These are phyloP conservation scores for Engraulis encrasicolus DNA, from an alignment of 2,113 vertebrate species.

Conservation along the genomic window DNA sequence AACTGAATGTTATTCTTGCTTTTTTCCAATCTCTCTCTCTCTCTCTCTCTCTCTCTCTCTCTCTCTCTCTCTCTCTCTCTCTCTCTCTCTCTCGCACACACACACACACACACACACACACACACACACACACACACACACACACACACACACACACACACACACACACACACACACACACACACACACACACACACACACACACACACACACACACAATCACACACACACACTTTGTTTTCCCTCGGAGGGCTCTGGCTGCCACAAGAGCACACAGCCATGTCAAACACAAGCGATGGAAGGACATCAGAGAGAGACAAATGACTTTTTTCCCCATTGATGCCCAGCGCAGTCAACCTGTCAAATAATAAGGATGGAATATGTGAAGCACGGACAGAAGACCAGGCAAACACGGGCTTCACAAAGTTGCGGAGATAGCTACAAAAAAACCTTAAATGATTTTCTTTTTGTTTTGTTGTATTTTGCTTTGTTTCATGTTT, in stretches of 20 bases:
- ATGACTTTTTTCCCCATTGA: not conserved
- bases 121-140: too few species aligned
- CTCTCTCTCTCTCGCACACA: too few species aligned
- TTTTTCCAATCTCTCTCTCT: not conserved
- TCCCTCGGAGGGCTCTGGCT: not conserved
- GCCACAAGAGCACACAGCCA: not conserved
- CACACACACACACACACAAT: too few species aligned
- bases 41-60: too few species aligned
- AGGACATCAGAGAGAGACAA: not conserved
- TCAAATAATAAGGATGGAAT: not conserved
- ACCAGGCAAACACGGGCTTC: not conserved
- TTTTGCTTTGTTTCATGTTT: too few species aligned
- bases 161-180: too few species aligned
- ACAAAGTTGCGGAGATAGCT: not conserved
- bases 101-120: too few species aligned
- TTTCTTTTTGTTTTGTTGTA: not conserved
- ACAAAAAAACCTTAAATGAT: not conserved
- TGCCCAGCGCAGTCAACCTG: not conserved
- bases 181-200: too few species aligned
- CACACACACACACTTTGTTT: too few species aligned
- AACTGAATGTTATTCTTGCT: constrained; percentile 26
- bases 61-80: not conserved
- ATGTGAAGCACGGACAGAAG: not conserved
- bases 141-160: too few species aligned
- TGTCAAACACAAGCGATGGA: not conserved